Percentiles rank a stretch among this genome's conserved stretches.
Evolutionary conservation across 2,797 vertebrate species (phyloP).

Genomic region (Cossypha heuglini): DNA sequence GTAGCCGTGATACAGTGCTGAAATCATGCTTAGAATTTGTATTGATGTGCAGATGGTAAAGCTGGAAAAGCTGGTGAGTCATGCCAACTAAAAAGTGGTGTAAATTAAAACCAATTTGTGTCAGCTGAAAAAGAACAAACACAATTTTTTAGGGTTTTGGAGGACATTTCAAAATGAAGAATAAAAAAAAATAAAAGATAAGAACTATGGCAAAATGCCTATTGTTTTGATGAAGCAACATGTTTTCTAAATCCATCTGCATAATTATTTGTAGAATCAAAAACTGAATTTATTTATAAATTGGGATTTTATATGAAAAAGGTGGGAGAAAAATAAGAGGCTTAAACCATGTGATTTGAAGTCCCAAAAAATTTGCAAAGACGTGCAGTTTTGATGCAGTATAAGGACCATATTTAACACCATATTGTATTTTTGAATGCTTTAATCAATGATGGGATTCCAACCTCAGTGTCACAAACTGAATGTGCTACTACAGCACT

Average conservation of each 20-base stretch:
- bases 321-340: not conserved
- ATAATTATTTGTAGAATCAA: slow-evolving; percentile 7
- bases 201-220: not conserved
- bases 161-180: slow-evolving; percentile 6
- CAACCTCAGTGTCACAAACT: not conserved
- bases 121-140: slow-evolving; percentile 55
- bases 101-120: slow-evolving; percentile 37
- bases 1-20: not conserved
- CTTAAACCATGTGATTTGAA: not conserved
- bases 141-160: not conserved
- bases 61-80: slow-evolving; percentile 28
- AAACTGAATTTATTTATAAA: not conserved
- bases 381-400: not conserved
- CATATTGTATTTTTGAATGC: not conserved
- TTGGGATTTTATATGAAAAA: not conserved
- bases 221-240: slow-evolving; percentile 10
- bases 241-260: not conserved
- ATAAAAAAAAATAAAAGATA: not conserved
- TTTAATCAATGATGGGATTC: not conserved
- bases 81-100: slow-evolving; percentile 14
- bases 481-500: not conserved
- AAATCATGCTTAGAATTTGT: not conserved
- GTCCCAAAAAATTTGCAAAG: not conserved
- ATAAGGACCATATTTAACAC: not conserved
- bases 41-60: slow-evolving; percentile 35